Conservation (phyloP, 2,797 vertebrate genomes). For the Arnoldichthys spilopterus region DNA sequence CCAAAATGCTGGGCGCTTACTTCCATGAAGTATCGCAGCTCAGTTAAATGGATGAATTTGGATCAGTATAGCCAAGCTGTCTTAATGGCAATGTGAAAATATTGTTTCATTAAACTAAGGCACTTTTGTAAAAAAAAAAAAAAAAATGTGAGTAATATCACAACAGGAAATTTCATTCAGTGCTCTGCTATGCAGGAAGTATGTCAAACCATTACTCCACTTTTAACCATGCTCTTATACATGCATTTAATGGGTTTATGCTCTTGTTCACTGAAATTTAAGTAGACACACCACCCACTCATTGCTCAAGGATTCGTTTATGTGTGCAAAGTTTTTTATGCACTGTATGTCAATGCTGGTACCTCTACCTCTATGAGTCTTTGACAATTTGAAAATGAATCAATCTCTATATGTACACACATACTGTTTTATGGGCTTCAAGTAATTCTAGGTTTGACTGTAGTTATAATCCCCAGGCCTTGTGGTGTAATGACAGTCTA, state of each 20-base stretch:
- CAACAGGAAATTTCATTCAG: no score
- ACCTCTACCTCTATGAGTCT: not conserved
- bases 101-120: not conserved
- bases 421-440: not conserved
- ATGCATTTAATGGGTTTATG: not conserved
- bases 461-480: not conserved
- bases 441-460: not conserved
- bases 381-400: not conserved
- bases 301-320: not conserved
- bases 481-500: not conserved
- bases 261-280: no score
- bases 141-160: no score
- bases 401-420: not conserved
- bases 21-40: slow-evolving; percentile 92
- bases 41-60: slow-evolving; percentile 65
- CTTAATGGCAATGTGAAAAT: slow-evolving; percentile 5
- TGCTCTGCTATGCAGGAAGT: not conserved
- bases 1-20: slow-evolving; percentile 92
- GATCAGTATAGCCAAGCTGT: not conserved
- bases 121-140: slow-evolving; percentile 1
- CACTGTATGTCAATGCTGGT: not conserved
- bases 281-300: no score
- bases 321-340: not conserved
- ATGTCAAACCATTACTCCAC: not conserved
- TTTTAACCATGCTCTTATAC: not conserved